phyloP scores from a whole-genome alignment of 2,113 vertebrate genomes.

The Grammomys surdaster region DNA sequence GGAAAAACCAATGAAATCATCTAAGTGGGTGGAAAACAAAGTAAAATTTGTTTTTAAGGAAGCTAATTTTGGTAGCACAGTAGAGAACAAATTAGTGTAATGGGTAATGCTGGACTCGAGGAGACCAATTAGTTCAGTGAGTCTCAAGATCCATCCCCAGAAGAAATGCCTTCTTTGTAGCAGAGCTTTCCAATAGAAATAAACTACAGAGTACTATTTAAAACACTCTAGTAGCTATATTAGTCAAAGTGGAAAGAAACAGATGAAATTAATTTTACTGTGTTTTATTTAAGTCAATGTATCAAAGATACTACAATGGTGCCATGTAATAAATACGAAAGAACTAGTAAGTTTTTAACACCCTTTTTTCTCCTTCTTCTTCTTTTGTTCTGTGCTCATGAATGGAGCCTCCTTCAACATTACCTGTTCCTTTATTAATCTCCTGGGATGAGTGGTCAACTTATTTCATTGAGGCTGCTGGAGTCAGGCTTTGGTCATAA shows the following conservation, averaged over 20 bases:
- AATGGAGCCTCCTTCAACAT: background rate
- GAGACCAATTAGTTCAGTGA: slow-evolving; percentile 31
- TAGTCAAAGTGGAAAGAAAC: slow-evolving; percentile 29
- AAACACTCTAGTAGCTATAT: slow-evolving; percentile 31
- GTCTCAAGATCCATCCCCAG: background rate
- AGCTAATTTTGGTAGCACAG: background rate
- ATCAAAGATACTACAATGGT: slow-evolving; percentile 25
- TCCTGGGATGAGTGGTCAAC: background rate
- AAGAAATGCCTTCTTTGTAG: background rate
- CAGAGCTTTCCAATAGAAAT: background rate
- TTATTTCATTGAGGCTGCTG: background rate
- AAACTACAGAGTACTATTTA: background rate
- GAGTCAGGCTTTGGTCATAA: background rate
- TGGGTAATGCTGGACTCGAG: background rate
- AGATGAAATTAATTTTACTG: slow-evolving; percentile 56
- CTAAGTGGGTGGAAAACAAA: background rate
- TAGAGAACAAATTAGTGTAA: slow-evolving; percentile 18
- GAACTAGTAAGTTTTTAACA: background rate
- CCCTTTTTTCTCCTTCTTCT: background rate
- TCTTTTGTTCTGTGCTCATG: background rate
- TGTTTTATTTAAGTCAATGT: slow-evolving; percentile 9
- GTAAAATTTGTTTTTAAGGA: background rate
- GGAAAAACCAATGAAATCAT: background rate
- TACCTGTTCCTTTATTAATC: background rate
- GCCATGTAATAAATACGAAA: slow-evolving; percentile 11